phyloP scores from a whole-genome alignment of 2,888 invertebrate genomes.

The Trichogramma evanescens region DNA sequence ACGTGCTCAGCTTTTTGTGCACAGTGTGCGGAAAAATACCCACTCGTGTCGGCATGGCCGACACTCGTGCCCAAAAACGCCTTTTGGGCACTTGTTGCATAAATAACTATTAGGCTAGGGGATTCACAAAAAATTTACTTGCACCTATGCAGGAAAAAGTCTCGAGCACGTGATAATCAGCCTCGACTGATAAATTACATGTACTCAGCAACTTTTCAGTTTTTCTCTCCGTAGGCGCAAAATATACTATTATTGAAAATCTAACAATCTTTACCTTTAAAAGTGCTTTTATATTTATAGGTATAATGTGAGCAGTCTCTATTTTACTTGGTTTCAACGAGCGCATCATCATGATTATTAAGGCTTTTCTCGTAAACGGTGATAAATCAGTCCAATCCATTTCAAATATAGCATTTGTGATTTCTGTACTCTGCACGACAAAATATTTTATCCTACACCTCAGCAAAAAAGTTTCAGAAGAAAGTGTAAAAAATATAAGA shows the following conservation, averaged over 20 bases:
- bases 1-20: no score
- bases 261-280: conserved; percentile 4
- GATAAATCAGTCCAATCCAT: conserved; percentile 14
- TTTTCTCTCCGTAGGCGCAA: background rate
- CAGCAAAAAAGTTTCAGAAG: background rate
- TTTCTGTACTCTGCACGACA: conserved; percentile 9
- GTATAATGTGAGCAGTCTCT: background rate
- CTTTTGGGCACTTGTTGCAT: no score
- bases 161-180: background rate
- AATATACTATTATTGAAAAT: background rate
- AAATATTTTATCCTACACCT: background rate
- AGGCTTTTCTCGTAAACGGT: background rate
- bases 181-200: no score
- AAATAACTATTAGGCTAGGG: no score
- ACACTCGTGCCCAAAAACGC: no score
- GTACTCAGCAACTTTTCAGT: background rate
- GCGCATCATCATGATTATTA: conserved; percentile 14
- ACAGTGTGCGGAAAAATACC: no score
- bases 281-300: conserved; percentile 8
- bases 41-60: no score
- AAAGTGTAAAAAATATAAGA: background rate
- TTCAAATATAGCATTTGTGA: conserved; percentile 8
- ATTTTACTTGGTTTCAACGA: conserved; percentile 4
- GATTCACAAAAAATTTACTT: background rate
- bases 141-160: background rate